phyloP scores from a whole-genome alignment of 1,140 invertebrate genomes.

The Trachelipus rathkii region DNA sequence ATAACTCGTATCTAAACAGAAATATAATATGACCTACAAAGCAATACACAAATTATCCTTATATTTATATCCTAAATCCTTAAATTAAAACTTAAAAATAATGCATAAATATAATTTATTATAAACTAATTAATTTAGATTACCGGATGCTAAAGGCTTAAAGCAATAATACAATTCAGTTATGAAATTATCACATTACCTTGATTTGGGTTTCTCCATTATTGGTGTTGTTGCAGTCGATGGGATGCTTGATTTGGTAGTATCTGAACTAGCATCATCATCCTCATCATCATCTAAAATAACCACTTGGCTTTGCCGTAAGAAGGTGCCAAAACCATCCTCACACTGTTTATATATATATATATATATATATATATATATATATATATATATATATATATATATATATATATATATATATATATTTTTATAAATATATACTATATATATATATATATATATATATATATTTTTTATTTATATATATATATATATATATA shows the following conservation, averaged over 20 bases:
- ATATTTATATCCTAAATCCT: no score
- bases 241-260: slow-evolving; percentile 22
- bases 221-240: slow-evolving; percentile 31
- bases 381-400: slow-evolving; percentile 22
- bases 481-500: slow-evolving; percentile 13
- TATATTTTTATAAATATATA: slow-evolving; percentile 18
- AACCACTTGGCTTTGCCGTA: slow-evolving; percentile 39
- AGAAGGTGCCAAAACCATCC: slow-evolving; percentile 39
- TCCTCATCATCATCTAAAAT: slow-evolving; percentile 23
- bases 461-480: not conserved
- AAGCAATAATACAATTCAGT: not conserved
- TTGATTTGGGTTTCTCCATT: slow-evolving; percentile 33
- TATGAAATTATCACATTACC: slow-evolving; percentile 19
- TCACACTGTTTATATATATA: slow-evolving; percentile 39
- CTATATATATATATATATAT: not conserved
- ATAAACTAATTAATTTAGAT: not conserved
- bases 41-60: no score
- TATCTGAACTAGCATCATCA: slow-evolving; percentile 22
- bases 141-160: not conserved
- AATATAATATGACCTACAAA: no score
- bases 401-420: slow-evolving; percentile 16
- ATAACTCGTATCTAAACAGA: no score
- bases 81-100: not conserved
- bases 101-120: not conserved
- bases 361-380: slow-evolving; percentile 17